Evolutionary conservation across 30 jellyfish, hydroid and myxozoan species (phyloP), one percentile per base, ranked within the genome.

Genomic region (Chrysaora quinquecirrha): DNA sequence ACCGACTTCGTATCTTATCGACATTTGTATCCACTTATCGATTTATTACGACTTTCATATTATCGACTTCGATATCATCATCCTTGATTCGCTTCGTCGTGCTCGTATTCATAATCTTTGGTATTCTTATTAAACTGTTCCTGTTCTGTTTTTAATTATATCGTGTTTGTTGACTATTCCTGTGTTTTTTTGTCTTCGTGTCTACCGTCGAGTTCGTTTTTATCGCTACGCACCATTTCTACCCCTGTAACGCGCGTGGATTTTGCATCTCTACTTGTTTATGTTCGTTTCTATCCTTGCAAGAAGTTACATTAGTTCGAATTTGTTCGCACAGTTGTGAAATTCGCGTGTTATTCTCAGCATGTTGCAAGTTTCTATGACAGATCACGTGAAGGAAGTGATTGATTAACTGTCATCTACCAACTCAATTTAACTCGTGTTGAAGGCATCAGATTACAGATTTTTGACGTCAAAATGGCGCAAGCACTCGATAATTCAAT

Each of bases 221-320:
- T 3, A 38, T 3, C 14, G 54, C 54, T 14, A 3, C 54, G 54
- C 54, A 38, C 54, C 54, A 14, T 14, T 38, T 14, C 14, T 3
- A 6, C 54, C 54, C 6, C 54, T 38, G 54, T 38, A 3, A 3
- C 54, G 6, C 14, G 54, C 11, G 54, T 38, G 54, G 14, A 38
- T 38, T 38, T 38, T 14, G 54, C 54, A 38, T 3, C 14, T 38
- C 14, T 38, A 38, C 14, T 14, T 38, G 14, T 38, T 58, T 58
- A 21, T 19, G 10, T n/a, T n/a, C n/a, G n/a, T n/a, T n/a, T n/a
- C n/a, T n/a, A n/a, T n/a, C n/a, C n/a, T n/a, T n/a, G n/a, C n/a
- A n/a, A 3, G 71, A 20, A 19, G 19, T 20, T 58, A 58, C 33
- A 58, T 58, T 58, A 58, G 71, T 58, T 58, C 71, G 32, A 58